phyloP scores from a whole-genome alignment of 2,888 invertebrate genomes.

The Harpalus rubripes region DNA sequence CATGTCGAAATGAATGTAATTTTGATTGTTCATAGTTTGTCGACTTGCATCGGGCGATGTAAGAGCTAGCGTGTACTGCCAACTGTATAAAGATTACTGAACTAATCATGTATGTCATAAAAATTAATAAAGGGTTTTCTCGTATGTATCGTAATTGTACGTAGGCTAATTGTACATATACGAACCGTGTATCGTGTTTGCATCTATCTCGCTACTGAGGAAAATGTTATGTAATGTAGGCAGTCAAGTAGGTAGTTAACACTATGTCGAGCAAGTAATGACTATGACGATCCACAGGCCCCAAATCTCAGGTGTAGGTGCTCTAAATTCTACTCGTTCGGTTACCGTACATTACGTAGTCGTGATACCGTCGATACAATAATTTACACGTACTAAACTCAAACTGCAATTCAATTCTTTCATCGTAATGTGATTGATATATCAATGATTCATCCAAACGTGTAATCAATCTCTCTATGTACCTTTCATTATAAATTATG shows the following conservation, averaged over 20 bases:
- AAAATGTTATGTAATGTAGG: conserved; percentile 15
- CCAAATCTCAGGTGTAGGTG: conserved; percentile 66
- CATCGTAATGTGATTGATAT: conserved; percentile 32
- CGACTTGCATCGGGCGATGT: conserved; percentile 74
- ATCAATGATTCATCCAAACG: conserved; percentile 13
- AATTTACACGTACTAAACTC: conserved; percentile 51
- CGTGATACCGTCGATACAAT: conserved; percentile 62
- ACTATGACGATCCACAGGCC: conserved; percentile 55
- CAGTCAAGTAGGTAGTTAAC: conserved; percentile 18
- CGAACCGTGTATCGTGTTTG: conserved; percentile 63
- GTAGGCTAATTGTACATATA: conserved; percentile 63
- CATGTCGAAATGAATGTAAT: conserved; percentile 72
- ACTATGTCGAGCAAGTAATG: conserved; percentile 9
- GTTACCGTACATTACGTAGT: conserved; percentile 31
- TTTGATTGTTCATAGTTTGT: conserved; percentile 74
- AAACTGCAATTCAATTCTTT: conserved; percentile 29
- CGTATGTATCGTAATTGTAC: conserved; percentile 59
- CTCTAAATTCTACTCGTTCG: conserved; percentile 50
- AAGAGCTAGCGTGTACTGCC: conserved; percentile 78
- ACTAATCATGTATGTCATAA: conserved; percentile 69
- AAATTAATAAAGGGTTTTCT: conserved; percentile 63
- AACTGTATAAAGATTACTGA: conserved; percentile 77
- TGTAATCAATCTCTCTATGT: conserved; percentile 33
- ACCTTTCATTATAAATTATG: conserved; percentile 27
- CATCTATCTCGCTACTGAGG: conserved; percentile 42